phyloP scores from a whole-genome alignment of 2,113 vertebrate species.

The Chaetura pelagica region DNA sequence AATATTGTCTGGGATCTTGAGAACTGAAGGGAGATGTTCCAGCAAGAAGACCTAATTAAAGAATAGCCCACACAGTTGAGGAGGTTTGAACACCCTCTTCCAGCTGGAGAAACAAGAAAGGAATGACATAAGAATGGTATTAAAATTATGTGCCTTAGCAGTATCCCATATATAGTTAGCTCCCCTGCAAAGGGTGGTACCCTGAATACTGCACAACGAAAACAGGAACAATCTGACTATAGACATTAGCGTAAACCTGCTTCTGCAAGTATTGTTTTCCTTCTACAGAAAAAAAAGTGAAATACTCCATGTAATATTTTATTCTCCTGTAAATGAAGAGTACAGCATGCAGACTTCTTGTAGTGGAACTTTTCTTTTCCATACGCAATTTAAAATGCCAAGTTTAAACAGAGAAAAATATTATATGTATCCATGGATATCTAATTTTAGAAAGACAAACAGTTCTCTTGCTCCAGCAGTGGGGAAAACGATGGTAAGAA shows the following conservation, averaged over 20 bases:
- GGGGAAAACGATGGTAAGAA: neutral
- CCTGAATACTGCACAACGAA: neutral
- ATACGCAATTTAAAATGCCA: conserved; percentile 3
- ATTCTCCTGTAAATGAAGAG: conserved; percentile 17
- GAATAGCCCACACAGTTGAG: neutral
- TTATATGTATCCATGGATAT: conserved; percentile 27
- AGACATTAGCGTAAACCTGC: neutral
- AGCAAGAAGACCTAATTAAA: neutral
- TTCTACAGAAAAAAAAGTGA: neutral
- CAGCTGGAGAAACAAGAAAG: neutral
- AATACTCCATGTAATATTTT: conserved; percentile 4
- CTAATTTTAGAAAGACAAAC: conserved; percentile 44
- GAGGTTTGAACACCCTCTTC: neutral
- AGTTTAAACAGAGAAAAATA: conserved; percentile 59
- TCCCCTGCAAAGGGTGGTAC: neutral
- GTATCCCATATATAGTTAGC: neutral
- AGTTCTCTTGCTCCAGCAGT: neutral
- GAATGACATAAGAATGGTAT: neutral
- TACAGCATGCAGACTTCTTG: neutral
- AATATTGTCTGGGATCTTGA: neutral
- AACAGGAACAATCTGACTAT: neutral
- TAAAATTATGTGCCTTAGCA: neutral
- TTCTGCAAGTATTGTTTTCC: neutral
- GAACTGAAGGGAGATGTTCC: neutral
- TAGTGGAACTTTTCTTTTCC: conserved; percentile 16